Evolutionary conservation across 2,113 vertebrate species (phyloP).

Genomic region (Butorides virescens): DNA sequence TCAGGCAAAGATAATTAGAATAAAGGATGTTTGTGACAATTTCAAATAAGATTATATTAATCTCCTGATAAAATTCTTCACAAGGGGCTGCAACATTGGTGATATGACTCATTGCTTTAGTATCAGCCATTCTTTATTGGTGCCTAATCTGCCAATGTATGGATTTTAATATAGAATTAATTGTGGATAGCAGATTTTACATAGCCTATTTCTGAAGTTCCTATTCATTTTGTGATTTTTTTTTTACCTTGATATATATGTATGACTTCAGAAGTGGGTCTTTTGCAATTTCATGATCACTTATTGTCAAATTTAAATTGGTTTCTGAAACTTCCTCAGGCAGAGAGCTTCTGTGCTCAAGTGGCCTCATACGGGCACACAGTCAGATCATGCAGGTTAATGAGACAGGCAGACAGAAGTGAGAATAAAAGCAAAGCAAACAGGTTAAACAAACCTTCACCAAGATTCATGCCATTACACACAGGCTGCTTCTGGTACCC

Average conservation of each 20-base stretch:
- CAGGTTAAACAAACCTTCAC: neutral
- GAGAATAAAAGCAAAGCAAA: neutral
- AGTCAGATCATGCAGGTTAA: neutral
- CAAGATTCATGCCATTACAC: neutral
- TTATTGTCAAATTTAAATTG: neutral
- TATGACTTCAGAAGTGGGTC: neutral
- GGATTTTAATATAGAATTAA: neutral
- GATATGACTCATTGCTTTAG: neutral
- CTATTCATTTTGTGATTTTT: neutral
- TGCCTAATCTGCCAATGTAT: neutral
- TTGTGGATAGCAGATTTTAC: neutral
- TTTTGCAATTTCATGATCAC: neutral
- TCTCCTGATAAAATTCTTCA: neutral
- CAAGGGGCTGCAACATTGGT: neutral
- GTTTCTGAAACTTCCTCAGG: neutral
- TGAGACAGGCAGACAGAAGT: neutral
- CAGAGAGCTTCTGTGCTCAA: neutral
- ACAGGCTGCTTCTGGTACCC: neutral
- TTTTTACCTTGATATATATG: neutral
- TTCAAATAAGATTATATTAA: neutral
- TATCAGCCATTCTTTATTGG: neutral
- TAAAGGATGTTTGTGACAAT: neutral
- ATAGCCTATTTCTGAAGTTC: neutral
- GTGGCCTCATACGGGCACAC: neutral
- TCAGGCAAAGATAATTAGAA: conserved; percentile 10